These are phyloP conservation scores for Blera fallax DNA, from an alignment of 2,888 invertebrate genomes.

Conservation along the genomic window DNA sequence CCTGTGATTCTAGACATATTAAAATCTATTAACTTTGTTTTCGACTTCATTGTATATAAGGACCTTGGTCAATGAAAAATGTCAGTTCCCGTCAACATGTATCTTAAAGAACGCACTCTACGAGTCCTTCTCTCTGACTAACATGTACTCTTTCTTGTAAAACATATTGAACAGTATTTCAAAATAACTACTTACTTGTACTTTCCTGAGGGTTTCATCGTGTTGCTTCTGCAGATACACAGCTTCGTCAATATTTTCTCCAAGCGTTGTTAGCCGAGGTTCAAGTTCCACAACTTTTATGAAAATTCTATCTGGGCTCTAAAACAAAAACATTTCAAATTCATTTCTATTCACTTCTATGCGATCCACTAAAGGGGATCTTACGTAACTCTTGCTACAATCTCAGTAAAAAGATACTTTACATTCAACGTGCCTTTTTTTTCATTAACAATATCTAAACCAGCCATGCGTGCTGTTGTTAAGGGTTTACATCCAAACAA, in stretches of 20 bases:
- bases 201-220: constrained; percentile 90
- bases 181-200: constrained; percentile 85
- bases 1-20: no score
- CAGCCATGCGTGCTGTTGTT: constrained; percentile 35
- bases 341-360: constrained; percentile 30
- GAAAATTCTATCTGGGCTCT: constrained; percentile 92
- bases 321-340: constrained; percentile 76
- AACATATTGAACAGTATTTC: not conserved
- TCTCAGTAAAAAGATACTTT: constrained; percentile 14
- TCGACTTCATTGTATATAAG: no score
- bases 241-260: constrained; percentile 89
- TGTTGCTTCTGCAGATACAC: constrained; percentile 89
- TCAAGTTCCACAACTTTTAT: constrained; percentile 93
- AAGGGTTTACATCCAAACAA: not conserved
- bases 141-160: constrained; percentile 7
- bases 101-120: no score
- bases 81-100: no score
- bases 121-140: no score
- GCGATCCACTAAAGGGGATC: not conserved
- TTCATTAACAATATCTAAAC: not conserved
- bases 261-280: constrained; percentile 91
- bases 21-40: no score
- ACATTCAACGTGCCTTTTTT: not conserved
- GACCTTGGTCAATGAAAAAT: no score
- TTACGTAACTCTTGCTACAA: constrained; percentile 56